Evolutionary conservation across 2,797 vertebrate species (phyloP), one percentile per base, ranked within the genome.

Genomic region (Silurus aristotelis): DNA sequence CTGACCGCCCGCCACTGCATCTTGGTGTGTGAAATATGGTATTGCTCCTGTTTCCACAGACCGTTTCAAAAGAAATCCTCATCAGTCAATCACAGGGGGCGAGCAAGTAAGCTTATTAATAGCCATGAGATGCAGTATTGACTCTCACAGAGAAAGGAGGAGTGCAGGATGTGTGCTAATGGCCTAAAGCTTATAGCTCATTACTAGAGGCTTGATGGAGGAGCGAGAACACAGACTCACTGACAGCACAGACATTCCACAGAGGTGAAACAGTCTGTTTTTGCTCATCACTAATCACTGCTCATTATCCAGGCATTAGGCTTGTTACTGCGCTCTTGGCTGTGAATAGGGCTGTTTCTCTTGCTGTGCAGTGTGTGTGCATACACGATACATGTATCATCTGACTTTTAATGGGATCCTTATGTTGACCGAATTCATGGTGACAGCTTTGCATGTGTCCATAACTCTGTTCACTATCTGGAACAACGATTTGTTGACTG

Each of bases 71-170:
- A 92, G 87, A 91, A 93, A 92, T 89, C 91, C 88, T 90, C 91
- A 73, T 90, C 91, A 93, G 91, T 87, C 89, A 88, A 89, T 83
- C 58, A 68, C 60, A 83, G 89, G 86, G 84, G 80, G 9, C 58
- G 48, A 80, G 77, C 88, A 88, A 86, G 88, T 88, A 87, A 89
- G 89, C 20, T 94, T 94, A 94, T 94, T 94, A 94, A 94, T 94
- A 85, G 88, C 90, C 87, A 31, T 81, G 82, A 85, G 83, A 86
- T 76, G 38, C 61, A 77, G 82, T 87, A 83, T 84, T 15, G 88
- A 84, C 86, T 86, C 20, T 66, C 15, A 31, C 43, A 70, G 56
- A 48, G 72, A 14, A 76, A 58, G 17, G 12, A 25, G 19, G n/a
- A 63, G 58, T 12, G 14, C 22, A 27, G 17, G 55, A 31, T 27